Conservation (phyloP, 2,888 invertebrate species). For the Chromoteleia sp. region DNA sequence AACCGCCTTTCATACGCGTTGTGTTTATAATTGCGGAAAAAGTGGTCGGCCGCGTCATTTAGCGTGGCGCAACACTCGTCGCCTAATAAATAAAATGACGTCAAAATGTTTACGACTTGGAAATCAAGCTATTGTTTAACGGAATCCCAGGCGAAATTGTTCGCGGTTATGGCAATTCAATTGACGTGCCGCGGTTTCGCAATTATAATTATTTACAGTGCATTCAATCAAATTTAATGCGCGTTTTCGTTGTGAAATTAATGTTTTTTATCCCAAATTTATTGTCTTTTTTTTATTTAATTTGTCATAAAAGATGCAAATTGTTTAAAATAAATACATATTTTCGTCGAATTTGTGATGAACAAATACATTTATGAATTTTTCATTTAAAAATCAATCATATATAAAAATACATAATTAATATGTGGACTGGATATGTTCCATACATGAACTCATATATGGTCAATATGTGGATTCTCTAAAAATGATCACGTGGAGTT, state of each 20-base stretch:
- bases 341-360: too few species aligned
- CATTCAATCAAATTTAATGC: conserved; percentile 36
- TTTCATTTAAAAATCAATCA: too few species aligned
- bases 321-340: too few species aligned
- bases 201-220: conserved; percentile 40
- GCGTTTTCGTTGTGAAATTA: background rate
- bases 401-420: too few species aligned
- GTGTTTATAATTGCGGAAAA: conserved; percentile 47
- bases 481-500: too few species aligned
- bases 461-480: too few species aligned
- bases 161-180: conserved; percentile 28
- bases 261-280: conserved; percentile 16
- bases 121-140: conserved; percentile 24
- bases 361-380: too few species aligned
- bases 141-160: background rate
- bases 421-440: too few species aligned
- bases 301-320: too few species aligned
- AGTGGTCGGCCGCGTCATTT: conserved; percentile 37
- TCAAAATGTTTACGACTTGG: conserved; percentile 7
- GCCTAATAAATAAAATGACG: conserved; percentile 27
- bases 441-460: too few species aligned
- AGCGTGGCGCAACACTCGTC: conserved; percentile 13
- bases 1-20: conserved; percentile 4
- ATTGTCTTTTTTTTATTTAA: too few species aligned
- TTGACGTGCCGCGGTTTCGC: conserved; percentile 20